Conservation (phyloP, 2,888 invertebrate species). For the Panopea generosa region DNA sequence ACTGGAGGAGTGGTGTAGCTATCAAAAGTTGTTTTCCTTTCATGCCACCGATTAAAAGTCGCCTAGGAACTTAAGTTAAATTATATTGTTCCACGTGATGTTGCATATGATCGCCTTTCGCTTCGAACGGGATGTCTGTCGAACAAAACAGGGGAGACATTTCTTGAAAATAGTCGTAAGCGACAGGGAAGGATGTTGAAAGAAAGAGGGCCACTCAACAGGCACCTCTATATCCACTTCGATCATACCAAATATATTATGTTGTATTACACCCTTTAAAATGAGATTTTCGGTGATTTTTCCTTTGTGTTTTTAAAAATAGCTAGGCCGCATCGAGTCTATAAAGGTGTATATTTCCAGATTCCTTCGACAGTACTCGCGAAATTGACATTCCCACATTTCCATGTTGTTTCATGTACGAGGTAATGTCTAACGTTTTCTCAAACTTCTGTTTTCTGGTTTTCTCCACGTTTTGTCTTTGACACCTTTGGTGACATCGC, state of each 20-base stretch:
- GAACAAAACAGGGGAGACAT: too few species aligned
- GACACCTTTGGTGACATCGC: conserved; percentile 32
- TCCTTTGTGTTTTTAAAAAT: conserved; percentile 34
- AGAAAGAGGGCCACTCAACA: background rate
- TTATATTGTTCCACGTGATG: too few species aligned
- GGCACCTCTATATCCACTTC: too few species aligned
- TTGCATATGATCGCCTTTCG: too few species aligned
- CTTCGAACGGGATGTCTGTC: too few species aligned
- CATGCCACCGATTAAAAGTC: too few species aligned
- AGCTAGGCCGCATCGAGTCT: conserved; percentile 16
- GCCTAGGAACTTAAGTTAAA: conserved; percentile 16
- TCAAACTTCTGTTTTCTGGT: conserved; percentile 8
- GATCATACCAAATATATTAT: background rate
- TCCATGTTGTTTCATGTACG: conserved; percentile 11
- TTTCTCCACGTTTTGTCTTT: conserved; percentile 13
- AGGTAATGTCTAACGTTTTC: conserved; percentile 21
- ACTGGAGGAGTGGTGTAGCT: conserved; percentile 42
- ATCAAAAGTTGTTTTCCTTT: conserved; percentile 30
- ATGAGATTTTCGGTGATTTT: background rate
- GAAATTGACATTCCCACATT: conserved; percentile 55
- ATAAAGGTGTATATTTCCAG: conserved; percentile 40
- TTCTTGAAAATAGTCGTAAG: background rate
- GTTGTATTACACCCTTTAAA: background rate
- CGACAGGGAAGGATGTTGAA: background rate
- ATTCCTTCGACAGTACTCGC: conserved; percentile 23